Conservation (phyloP, 2,888 invertebrate genomes). For the Aradus depressus region DNA sequence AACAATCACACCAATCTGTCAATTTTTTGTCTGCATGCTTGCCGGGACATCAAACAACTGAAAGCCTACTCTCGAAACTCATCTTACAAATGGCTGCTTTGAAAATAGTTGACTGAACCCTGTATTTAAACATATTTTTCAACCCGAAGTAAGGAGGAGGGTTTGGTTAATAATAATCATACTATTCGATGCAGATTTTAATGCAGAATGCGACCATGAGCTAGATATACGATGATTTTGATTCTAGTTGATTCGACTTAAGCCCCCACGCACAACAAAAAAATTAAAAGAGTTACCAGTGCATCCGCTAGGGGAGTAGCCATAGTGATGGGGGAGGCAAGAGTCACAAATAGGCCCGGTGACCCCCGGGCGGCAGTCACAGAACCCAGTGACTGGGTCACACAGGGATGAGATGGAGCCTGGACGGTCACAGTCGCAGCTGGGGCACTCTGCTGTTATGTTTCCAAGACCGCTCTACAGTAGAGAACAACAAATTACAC, state of each 20-base stretch:
- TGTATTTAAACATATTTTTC: too few species aligned
- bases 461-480: slow-evolving; percentile 60
- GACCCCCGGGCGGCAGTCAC: slow-evolving; percentile 76
- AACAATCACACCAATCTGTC: too few species aligned
- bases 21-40: too few species aligned
- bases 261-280: neutral
- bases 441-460: slow-evolving; percentile 63
- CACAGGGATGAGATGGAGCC: slow-evolving; percentile 61
- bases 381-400: slow-evolving; percentile 67
- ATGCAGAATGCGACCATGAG: too few species aligned
- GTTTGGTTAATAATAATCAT: too few species aligned
- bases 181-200: too few species aligned
- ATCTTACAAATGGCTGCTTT: too few species aligned
- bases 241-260: neutral
- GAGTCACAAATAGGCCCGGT: slow-evolving; percentile 51
- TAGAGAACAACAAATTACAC: too few species aligned
- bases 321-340: slow-evolving; percentile 53
- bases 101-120: too few species aligned
- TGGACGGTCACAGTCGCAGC: slow-evolving; percentile 62
- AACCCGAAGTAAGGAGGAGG: too few species aligned
- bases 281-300: slow-evolving; percentile 45
- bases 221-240: neutral
- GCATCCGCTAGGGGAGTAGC: slow-evolving; percentile 54
- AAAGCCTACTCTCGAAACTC: too few species aligned
- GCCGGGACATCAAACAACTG: too few species aligned